Percentiles rank a stretch among this genome's conserved stretches.
These are phyloP conservation scores for Chauna torquata DNA, from an alignment of 2,113 vertebrate genomes.

Conservation along the genomic window DNA sequence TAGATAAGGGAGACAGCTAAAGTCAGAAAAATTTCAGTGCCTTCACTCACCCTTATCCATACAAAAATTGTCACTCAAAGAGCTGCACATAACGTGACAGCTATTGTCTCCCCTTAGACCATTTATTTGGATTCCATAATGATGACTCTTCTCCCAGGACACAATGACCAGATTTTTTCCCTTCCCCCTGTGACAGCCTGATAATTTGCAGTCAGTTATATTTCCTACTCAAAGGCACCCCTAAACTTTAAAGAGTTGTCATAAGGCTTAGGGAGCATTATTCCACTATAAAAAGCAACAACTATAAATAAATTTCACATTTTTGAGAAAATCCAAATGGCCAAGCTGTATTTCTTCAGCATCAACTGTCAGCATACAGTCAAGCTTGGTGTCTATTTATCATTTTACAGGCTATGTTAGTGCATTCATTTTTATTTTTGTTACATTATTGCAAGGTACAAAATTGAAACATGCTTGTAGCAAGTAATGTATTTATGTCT, in stretches of 20 bases:
- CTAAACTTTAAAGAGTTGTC: not conserved
- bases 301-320: not conserved
- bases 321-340: not conserved
- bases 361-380: not conserved
- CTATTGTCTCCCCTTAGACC: not conserved
- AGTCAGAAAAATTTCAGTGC: constrained; percentile 33
- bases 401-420: not conserved
- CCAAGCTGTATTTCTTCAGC: not conserved
- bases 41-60: not conserved
- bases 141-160: not conserved
- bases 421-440: not conserved
- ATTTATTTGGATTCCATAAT: not conserved
- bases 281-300: not conserved
- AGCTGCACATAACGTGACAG: not conserved
- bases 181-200: not conserved
- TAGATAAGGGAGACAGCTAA: not conserved
- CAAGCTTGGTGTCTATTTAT: not conserved
- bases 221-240: not conserved
- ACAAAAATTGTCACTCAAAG: constrained; percentile 44
- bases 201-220: not conserved
- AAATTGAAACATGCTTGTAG: not conserved
- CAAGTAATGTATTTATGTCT: not conserved
- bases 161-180: not conserved
- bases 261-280: not conserved
- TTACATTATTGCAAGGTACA: not conserved